phyloP scores from a whole-genome alignment of 2,113 vertebrate species.

The Oreamnos americanus region DNA sequence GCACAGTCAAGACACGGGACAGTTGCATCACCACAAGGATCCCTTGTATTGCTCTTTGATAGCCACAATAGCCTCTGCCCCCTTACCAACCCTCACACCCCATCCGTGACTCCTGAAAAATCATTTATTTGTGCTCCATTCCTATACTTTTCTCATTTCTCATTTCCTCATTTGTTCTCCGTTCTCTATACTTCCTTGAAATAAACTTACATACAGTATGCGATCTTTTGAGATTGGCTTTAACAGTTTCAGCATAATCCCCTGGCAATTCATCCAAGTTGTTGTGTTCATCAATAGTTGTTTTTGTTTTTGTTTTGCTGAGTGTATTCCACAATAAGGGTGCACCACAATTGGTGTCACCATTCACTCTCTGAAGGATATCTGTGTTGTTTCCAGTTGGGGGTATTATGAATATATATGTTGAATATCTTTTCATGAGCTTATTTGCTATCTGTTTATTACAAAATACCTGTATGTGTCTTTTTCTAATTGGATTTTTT shows the following conservation, averaged over 20 bases:
- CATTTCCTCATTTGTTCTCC: not conserved
- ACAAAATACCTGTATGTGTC: not conserved
- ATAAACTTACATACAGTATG: not conserved
- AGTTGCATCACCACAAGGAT: not conserved
- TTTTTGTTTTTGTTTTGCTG: not conserved
- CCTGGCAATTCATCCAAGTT: not conserved
- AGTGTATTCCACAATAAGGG: not conserved
- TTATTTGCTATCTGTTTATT: not conserved
- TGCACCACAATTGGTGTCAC: not conserved
- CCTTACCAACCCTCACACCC: accelerated
- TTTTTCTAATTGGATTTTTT: not conserved
- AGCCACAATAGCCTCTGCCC: not conserved
- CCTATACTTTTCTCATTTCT: not conserved
- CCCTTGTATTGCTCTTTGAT: not conserved
- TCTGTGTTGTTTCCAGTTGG: not conserved
- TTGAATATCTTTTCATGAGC: not conserved
- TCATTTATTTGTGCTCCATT: not conserved
- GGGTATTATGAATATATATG: not conserved
- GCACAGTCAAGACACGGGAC: not conserved
- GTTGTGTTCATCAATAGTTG: not conserved
- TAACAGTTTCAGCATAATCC: not conserved
- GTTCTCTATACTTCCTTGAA: not conserved
- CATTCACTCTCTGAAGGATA: not conserved
- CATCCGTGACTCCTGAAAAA: not conserved
- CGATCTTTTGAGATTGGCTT: not conserved